Base-by-base conservation (phyloP, 2,113 vertebrate species). In the Glaucidium brasilianum region DNA sequence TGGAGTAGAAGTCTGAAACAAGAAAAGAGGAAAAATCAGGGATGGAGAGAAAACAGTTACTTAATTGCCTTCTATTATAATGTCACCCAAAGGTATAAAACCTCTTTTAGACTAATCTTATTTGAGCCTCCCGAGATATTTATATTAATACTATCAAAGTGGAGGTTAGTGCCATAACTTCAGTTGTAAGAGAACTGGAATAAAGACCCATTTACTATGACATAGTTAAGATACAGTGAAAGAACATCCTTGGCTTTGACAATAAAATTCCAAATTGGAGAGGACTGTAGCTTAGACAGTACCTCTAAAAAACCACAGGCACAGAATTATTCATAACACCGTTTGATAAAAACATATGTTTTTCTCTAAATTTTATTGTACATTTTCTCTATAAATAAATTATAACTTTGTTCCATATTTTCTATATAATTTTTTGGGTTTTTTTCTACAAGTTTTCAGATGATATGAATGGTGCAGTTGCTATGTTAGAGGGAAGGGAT, bases 391-490 rank as follows among this genome's bases (percentile, higher is more conserved):
- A 27, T 49, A 82, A 69, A 29, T 27, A 45, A 27, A 34, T 49
- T 49, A 35, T 11, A 86, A 32, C 7, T 81, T 35, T 47, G 10
- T 49, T 77, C 43, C 73, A 9, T 34, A 37, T 67, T 64, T 66
- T 35, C 14, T 41, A 10, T 32, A 15, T 30, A 22, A 16, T 7
- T 35, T 77, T 21, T 77, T 21, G 22, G 59, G 15, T 52, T 79
- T 18, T 84, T 71, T 87, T 80, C 10, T 79, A 72, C 10, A 84
- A 37, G 3, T 22, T 47, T 83, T 19, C 41, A 41, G 10, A 62
- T n/a, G 5, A 71, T 0, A 2, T 0, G 0, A 49, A 3, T 60
- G 8, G 5, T 66, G 14, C 7, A 20, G 14, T 37, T 60, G 34
- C 32, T 41, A 63, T 2, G 3, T 11, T n/a, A 15, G 18, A 68